Evolutionary conservation across 2,113 vertebrate genomes (phyloP).

Genomic region (Mormyrus iriodes): DNA sequence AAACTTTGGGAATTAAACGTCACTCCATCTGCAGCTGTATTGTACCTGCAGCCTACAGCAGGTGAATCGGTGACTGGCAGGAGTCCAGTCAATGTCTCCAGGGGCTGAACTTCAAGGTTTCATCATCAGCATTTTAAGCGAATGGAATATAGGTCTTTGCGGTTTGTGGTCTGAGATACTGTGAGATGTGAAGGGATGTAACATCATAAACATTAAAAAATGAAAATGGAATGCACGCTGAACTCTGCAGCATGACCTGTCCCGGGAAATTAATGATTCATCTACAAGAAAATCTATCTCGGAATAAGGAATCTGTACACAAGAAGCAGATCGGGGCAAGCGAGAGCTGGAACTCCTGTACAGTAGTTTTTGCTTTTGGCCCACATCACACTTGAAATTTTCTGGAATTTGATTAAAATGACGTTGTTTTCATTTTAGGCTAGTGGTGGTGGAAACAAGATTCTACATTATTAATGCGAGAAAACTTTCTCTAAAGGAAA

Average conservation of each 20-base stretch:
- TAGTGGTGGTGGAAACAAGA: neutral
- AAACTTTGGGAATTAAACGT: neutral
- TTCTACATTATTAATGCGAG: neutral
- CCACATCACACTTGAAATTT: neutral
- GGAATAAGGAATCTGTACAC: neutral
- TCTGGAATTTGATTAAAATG: neutral
- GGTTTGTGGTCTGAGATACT: neutral
- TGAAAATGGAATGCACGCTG: neutral
- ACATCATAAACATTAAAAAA: neutral
- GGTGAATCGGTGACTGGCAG: too few species aligned
- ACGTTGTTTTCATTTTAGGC: neutral
- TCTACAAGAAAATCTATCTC: neutral
- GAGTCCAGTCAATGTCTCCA: too few species aligned
- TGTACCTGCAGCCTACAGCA: too few species aligned
- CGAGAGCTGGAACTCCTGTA: neutral
- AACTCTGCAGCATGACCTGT: neutral
- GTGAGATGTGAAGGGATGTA: neutral
- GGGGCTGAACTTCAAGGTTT: too few species aligned
- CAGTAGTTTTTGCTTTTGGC: neutral
- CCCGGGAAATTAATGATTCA: neutral
- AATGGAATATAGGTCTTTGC: too few species aligned
- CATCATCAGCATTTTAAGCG: too few species aligned
- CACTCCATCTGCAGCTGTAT: too few species aligned
- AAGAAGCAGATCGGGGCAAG: neutral
- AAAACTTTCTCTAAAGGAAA: neutral